Conservation (phyloP, 2,797 vertebrate species). For the Stomatorhinus walkeri region DNA sequence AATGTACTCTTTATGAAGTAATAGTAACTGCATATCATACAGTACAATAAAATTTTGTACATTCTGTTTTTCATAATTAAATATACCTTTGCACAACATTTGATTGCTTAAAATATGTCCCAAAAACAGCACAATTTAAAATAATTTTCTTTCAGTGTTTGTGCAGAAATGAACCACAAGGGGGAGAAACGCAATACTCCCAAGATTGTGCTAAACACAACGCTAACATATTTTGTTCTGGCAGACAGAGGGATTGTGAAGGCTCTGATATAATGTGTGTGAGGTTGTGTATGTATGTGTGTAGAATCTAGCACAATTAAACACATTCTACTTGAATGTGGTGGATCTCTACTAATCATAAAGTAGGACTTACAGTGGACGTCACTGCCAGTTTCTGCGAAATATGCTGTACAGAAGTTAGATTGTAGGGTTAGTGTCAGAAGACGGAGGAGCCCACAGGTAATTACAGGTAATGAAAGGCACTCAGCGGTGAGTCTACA, state of each 20-base stretch:
- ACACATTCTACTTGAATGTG: background rate
- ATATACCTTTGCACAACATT: background rate
- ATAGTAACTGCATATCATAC: background rate
- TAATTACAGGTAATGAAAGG: background rate
- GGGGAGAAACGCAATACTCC: background rate
- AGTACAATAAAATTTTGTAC: background rate
- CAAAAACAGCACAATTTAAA: background rate
- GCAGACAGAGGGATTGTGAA: background rate
- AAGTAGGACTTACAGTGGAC: conserved; percentile 39
- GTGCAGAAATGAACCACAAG: background rate
- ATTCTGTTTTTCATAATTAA: background rate
- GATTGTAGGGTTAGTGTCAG: conserved; percentile 28
- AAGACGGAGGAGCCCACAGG: background rate
- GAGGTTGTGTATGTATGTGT: background rate
- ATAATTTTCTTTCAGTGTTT: background rate
- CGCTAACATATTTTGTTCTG: background rate
- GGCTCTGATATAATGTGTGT: background rate
- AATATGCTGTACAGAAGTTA: conserved; percentile 41
- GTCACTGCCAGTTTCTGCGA: conserved; percentile 44
- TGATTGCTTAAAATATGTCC: background rate
- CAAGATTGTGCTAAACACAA: background rate
- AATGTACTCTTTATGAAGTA: background rate
- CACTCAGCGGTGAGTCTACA: background rate
- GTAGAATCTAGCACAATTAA: background rate
- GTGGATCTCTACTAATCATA: background rate